These are phyloP conservation scores for Petrolisthes manimaculis DNA, from an alignment of 2,888 invertebrate species.

Conservation along the genomic window DNA sequence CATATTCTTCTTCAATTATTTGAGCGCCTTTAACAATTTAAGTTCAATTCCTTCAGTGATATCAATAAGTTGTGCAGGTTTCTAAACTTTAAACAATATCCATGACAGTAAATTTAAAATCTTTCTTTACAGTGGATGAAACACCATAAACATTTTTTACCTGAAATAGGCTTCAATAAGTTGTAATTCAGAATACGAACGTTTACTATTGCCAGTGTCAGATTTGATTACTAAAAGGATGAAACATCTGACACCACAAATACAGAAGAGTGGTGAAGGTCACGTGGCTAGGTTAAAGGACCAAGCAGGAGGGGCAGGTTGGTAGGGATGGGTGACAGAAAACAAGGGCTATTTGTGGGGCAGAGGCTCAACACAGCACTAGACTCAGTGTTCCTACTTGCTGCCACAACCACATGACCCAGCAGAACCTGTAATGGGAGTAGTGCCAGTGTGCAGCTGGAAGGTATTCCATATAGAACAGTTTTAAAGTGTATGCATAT, in stretches of 20 bases:
- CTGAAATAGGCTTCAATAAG: constrained; percentile 32
- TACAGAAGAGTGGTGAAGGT: constrained; percentile 25
- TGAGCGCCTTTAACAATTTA: neutral
- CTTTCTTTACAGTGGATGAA: constrained; percentile 34
- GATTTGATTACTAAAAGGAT: neutral
- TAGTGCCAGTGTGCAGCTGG: constrained; percentile 56
- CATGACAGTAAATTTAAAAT: constrained; percentile 53
- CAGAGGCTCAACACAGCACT: constrained; percentile 60
- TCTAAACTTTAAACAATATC: constrained; percentile 46
- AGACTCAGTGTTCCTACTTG: constrained; percentile 60
- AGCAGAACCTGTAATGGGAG: constrained; percentile 29
- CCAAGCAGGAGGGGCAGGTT: neutral
- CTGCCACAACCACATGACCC: constrained; percentile 51
- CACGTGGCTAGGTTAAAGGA: constrained; percentile 14
- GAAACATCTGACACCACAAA: neutral
- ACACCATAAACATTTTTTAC: constrained; percentile 7
- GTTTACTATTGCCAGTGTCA: neutral
- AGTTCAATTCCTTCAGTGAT: constrained; percentile 33
- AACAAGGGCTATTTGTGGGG: constrained; percentile 25
- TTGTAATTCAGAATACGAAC: neutral
- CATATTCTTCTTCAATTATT: too few relatives aligned
- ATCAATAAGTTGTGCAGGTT: constrained; percentile 38
- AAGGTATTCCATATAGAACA: constrained; percentile 54
- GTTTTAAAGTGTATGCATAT: constrained; percentile 39
- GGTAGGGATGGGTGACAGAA: neutral